Conservation (phyloP, 2,797 vertebrate species). For the Emys orbicularis region DNA sequence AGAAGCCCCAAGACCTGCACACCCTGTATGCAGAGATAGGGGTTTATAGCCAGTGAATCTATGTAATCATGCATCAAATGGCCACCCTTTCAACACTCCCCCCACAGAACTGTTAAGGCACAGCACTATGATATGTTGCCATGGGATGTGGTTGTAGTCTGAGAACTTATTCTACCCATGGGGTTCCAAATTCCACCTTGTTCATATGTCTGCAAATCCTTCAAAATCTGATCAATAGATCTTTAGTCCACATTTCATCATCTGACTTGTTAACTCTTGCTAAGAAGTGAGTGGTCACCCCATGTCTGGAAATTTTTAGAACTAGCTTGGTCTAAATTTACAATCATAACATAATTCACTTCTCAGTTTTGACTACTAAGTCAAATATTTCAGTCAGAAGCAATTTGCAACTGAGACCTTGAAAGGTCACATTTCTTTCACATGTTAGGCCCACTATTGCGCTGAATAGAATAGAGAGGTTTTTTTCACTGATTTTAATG, state of each 20-base stretch:
- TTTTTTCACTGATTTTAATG: neutral
- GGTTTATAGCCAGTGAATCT: neutral
- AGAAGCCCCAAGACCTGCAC: neutral
- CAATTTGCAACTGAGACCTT: neutral
- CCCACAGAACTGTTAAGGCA: neutral
- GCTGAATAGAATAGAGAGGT: neutral
- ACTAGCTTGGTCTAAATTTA: neutral
- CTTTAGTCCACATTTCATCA: neutral
- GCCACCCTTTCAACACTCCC: neutral
- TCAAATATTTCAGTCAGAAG: neutral
- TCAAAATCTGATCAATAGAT: neutral
- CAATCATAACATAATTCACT: neutral
- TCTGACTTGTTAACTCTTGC: neutral
- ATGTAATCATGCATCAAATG: neutral
- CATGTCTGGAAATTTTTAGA: neutral
- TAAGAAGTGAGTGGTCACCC: neutral
- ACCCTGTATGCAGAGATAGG: neutral
- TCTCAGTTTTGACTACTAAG: neutral
- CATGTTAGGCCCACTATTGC: neutral
- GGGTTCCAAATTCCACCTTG: neutral
- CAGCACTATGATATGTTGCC: neutral
- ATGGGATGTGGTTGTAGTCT: fast-evolving
- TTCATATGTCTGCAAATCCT: neutral
- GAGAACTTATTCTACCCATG: neutral
- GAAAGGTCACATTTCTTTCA: neutral